These are phyloP conservation scores for Pseudopleuronectes americanus DNA, from an alignment of 2,797 vertebrate species.

Conservation along the genomic window DNA sequence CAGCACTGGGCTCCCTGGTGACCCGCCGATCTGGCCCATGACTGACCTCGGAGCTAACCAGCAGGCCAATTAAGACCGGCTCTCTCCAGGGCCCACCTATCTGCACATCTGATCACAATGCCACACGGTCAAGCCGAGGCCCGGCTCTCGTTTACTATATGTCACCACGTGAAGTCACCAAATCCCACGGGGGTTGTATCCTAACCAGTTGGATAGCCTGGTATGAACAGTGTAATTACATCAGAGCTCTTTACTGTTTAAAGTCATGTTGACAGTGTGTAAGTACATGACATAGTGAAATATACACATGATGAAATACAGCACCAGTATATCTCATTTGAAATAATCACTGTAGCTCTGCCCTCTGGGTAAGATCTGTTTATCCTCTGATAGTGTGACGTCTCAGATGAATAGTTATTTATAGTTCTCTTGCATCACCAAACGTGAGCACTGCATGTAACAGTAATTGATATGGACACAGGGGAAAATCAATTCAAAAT, in stretches of 20 bases:
- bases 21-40: constrained; percentile 57
- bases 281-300: background rate
- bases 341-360: background rate
- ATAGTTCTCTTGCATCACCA: background rate
- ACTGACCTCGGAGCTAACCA: constrained; percentile 69
- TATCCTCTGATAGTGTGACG: background rate
- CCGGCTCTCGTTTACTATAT: constrained; percentile 12
- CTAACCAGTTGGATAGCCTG: constrained; percentile 8
- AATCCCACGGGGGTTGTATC: constrained; percentile 15
- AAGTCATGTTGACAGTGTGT: background rate
- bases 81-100: constrained; percentile 54
- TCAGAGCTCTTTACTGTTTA: background rate
- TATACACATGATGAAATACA: background rate
- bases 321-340: background rate
- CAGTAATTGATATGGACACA: constrained; percentile 9
- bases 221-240: constrained; percentile 2
- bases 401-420: constrained; percentile 10
- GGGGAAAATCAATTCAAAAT: background rate
- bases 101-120: constrained; percentile 57
- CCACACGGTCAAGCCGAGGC: constrained; percentile 39
- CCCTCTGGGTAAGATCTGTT: background rate
- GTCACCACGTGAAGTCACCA: constrained; percentile 20
- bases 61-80: constrained; percentile 67
- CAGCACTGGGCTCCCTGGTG: constrained; percentile 43
- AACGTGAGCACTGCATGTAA: background rate